phyloP scores from a whole-genome alignment of 2,797 vertebrate genomes.

The Sebastes nivosus region DNA sequence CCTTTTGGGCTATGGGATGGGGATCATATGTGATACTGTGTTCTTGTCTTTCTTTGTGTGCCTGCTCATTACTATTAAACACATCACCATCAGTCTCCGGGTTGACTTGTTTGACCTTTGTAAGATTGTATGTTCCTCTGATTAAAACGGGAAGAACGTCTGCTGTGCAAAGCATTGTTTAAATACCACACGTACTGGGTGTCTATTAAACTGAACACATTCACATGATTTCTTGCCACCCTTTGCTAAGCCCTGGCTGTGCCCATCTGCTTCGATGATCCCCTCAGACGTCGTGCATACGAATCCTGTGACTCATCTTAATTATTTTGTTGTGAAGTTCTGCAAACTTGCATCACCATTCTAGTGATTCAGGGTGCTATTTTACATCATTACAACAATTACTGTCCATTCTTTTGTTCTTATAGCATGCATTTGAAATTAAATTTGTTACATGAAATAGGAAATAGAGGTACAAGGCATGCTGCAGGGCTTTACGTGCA shows the following conservation, averaged over 20 bases:
- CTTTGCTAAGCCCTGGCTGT: background rate
- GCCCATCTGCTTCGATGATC: background rate
- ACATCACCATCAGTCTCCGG: background rate
- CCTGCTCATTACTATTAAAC: background rate
- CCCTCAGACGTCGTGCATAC: background rate
- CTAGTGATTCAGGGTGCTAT: background rate
- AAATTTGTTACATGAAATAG: background rate
- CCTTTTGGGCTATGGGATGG: background rate
- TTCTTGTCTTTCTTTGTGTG: background rate
- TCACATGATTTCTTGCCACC: background rate
- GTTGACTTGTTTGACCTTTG: background rate
- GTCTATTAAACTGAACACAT: background rate
- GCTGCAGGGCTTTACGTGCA: background rate
- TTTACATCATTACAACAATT: background rate
- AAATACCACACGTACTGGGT: background rate
- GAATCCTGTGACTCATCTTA: background rate
- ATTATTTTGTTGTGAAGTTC: background rate
- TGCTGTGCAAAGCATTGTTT: background rate
- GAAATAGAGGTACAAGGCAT: background rate
- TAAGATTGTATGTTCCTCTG: background rate
- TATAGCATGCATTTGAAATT: background rate
- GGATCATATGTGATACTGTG: background rate
- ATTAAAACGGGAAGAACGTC: background rate
- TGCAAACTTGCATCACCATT: background rate
- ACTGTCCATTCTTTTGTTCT: background rate